Percentiles rank a stretch among this genome's conserved stretches.
phyloP scores from a whole-genome alignment of 2,888 invertebrate species.

The Mesorhabditis belari region DNA sequence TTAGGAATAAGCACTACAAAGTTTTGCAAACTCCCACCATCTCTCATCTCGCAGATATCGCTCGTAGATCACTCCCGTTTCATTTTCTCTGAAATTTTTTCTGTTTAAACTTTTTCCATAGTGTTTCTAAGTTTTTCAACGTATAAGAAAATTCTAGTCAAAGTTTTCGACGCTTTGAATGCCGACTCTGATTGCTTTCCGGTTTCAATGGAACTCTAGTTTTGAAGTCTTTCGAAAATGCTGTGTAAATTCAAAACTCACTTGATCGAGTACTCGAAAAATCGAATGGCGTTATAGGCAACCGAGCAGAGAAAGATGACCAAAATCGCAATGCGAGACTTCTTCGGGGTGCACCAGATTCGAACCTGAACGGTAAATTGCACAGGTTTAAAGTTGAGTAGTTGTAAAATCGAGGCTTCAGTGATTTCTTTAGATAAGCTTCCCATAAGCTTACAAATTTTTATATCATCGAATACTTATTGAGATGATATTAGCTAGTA shows the following conservation, averaged over 20 bases:
- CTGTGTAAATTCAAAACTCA: slow-evolving; percentile 8
- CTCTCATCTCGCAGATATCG: not conserved
- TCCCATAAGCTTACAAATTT: not conserved
- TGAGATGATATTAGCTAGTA: not conserved
- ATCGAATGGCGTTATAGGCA: slow-evolving; percentile 44
- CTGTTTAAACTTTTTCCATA: not conserved
- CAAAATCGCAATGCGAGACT: slow-evolving; percentile 40
- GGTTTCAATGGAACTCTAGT: too few relatives aligned
- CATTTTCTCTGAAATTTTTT: not conserved
- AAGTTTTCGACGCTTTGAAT: not conserved
- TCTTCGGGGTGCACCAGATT: slow-evolving; percentile 45
- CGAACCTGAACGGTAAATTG: slow-evolving; percentile 23
- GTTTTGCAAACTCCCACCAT: not conserved
- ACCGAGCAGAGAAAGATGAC: slow-evolving; percentile 36
- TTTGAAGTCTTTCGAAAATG: too few relatives aligned
- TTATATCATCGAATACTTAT: not conserved
- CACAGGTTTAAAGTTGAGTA: not conserved
- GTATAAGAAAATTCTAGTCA: not conserved
- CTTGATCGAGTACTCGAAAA: slow-evolving; percentile 46
- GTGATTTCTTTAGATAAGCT: not conserved
- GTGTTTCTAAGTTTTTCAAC: not conserved
- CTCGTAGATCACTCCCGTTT: not conserved
- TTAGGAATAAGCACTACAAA: too few relatives aligned
- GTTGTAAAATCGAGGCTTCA: not conserved
- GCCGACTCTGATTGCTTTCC: not conserved